Evolutionary conservation across 1,140 invertebrate species (phyloP), one percentile per base, ranked within the genome.

Genomic region (Diabrotica undecimpunctata): DNA sequence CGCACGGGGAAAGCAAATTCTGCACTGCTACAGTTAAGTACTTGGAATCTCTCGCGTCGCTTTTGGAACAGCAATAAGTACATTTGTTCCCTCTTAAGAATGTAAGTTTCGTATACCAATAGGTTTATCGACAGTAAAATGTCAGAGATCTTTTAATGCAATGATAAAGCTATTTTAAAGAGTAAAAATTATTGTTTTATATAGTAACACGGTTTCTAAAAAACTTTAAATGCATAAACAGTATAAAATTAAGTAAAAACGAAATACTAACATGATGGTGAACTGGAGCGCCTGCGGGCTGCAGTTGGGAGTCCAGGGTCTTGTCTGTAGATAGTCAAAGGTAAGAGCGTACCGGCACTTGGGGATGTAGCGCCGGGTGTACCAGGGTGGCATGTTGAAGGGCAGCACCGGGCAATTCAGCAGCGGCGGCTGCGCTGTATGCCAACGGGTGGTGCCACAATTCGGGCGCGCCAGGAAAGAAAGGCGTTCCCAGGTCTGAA

Each of bases 311-410:
- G 81, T 84, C 83, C 83, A 83, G 79, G 79, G 82, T 80, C 89
- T 90, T 92, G 85, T 92, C 90, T 86, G 90, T 89, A 90, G 91
- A 91, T 93, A 94, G 91, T 94, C 91, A 94, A 89, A 94, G 92
- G 88, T 93, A 95, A 84, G 91, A 94, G 86, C 92, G 90, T 84
- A 94, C 92, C 79, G 94, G 94, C 84, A 96, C 92, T 88, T 97
- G 95, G 81, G 94, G 94, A 85, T 97, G 94, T 81, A 96, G 90
- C 80, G 94, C 94, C 78, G 94, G 95, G 83, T 97, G 95, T 72
- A 97, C 92, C 72, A 96, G 86, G 61, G 91, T 90, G 69, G 90
- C 89, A 81, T 94, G 93, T 79, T 95, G 93, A 71, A 95, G 84
- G 58, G 88, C 85, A 52, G 90, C 87, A 39, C 88, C 88, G 65